Evolutionary conservation across 2,888 invertebrate species (phyloP).

Genomic region (Cacoxenus indagator): DNA sequence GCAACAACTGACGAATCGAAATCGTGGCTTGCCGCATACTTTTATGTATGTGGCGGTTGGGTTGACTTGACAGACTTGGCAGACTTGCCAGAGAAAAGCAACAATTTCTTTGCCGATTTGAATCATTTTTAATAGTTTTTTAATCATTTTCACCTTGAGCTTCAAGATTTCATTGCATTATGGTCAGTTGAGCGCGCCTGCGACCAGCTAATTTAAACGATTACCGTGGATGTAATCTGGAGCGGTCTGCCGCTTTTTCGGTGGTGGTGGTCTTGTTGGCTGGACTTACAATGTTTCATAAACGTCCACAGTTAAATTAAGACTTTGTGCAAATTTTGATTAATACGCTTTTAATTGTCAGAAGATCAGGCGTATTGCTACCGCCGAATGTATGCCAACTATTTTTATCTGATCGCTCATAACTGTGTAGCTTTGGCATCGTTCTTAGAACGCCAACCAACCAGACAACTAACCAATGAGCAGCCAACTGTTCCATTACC

Average conservation of each 20-base stretch:
- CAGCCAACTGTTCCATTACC: constrained; percentile 12
- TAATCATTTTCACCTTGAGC: constrained; percentile 49
- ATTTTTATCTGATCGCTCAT: neutral
- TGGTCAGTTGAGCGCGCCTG: constrained; percentile 20
- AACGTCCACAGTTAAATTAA: neutral
- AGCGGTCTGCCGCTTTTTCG: neutral
- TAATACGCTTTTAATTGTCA: constrained; percentile 50
- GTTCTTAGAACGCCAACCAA: neutral
- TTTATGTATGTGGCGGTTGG: no score
- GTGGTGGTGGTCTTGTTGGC: constrained; percentile 9
- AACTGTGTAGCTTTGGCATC: constrained; percentile 31
- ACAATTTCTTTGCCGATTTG: constrained; percentile 12
- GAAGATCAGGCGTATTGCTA: constrained; percentile 32
- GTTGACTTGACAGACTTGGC: no score
- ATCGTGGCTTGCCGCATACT: no score
- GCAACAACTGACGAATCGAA: no score
- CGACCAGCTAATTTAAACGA: constrained; percentile 28
- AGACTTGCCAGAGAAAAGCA: neutral
- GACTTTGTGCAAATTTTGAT: constrained; percentile 49
- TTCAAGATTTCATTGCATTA: constrained; percentile 1
- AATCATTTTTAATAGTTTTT: constrained; percentile 47
- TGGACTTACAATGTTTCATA: constrained; percentile 7
- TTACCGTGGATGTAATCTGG: neutral
- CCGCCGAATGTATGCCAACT: constrained; percentile 20
- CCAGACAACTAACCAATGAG: neutral